phyloP scores from a whole-genome alignment of 2,888 invertebrate species.

The Lepas anatifera region DNA sequence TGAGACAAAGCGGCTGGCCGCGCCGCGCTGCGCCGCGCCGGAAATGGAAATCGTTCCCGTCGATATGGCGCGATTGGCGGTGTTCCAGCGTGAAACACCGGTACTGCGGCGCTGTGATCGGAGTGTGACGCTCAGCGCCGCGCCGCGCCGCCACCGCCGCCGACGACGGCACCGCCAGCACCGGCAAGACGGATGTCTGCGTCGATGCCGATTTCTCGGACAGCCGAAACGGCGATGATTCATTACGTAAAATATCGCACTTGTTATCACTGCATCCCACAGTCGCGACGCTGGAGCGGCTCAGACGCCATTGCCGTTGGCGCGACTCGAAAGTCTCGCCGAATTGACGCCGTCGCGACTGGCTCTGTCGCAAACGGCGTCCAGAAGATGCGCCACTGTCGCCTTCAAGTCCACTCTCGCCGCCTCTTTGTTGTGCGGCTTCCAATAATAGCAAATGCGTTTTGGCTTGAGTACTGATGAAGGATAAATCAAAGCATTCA shows the following conservation, averaged over 20 bases:
- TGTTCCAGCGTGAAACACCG: background rate
- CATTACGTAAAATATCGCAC: conserved; percentile 12
- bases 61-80: background rate
- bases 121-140: background rate
- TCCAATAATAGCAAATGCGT: background rate
- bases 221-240: background rate
- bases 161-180: background rate
- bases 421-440: background rate
- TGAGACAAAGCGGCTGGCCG: background rate
- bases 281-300: no score
- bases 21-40: background rate
- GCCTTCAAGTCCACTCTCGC: no score
- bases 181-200: background rate
- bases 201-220: background rate
- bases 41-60: conserved; percentile 6
- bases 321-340: no score
- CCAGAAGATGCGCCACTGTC: no score
- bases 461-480: conserved; percentile 1
- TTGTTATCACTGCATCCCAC: conserved; percentile 7
- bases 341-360: no score
- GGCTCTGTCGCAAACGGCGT: no score
- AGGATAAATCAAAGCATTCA: conserved; percentile 9
- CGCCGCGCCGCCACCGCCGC: no score
- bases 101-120: no score
- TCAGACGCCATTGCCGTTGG: no score